Evolutionary conservation across 2,113 vertebrate genomes (phyloP).

Genomic region (Trichomycterus rosablanca): DNA sequence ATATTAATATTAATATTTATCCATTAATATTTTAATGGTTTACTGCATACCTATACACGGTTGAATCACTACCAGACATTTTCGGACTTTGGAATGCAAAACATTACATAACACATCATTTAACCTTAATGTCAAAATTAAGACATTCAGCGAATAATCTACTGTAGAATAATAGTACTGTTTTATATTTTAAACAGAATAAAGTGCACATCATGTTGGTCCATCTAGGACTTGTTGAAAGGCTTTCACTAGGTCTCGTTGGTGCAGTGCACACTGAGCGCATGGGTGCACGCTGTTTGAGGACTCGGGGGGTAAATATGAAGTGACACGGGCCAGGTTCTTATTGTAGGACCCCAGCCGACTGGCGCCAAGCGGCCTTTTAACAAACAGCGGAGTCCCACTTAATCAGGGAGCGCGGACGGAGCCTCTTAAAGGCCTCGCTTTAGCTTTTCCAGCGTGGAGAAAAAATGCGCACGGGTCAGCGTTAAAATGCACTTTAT

Average conservation of each 20-base stretch:
- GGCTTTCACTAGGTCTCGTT: background rate
- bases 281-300: slow-evolving; percentile 59
- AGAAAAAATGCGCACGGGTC: background rate
- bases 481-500: too few relatives aligned
- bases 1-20: too few relatives aligned
- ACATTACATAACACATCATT: too few relatives aligned
- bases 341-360: slow-evolving; percentile 77
- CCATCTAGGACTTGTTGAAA: background rate
- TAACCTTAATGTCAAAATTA: too few relatives aligned
- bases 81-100: too few relatives aligned
- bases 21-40: too few relatives aligned
- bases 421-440: slow-evolving; percentile 57
- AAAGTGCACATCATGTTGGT: too few relatives aligned
- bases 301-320: slow-evolving; percentile 74
- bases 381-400: slow-evolving; percentile 60
- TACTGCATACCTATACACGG: too few relatives aligned
- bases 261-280: slow-evolving; percentile 45
- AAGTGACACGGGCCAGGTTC: slow-evolving; percentile 85
- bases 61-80: too few relatives aligned
- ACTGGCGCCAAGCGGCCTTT: slow-evolving; percentile 77
- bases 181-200: too few relatives aligned
- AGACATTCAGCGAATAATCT: too few relatives aligned
- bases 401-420: slow-evolving; percentile 64
- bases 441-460: slow-evolving; percentile 33
- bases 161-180: too few relatives aligned